These are phyloP conservation scores for Ophiodon elongatus DNA, from an alignment of 2,113 vertebrate genomes.

Conservation along the genomic window DNA sequence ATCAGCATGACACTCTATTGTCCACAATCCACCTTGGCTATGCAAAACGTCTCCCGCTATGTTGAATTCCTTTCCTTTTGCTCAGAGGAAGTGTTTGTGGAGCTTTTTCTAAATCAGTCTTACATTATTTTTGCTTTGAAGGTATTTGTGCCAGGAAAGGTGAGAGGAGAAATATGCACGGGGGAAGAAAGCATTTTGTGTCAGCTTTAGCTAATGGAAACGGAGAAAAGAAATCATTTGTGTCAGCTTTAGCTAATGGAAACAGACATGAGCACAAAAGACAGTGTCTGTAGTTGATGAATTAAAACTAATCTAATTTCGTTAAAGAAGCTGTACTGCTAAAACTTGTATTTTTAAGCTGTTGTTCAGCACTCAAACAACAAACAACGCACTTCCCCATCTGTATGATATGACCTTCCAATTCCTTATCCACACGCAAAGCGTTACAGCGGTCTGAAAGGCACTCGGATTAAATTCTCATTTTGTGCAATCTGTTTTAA, in stretches of 20 bases:
- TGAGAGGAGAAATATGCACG: neutral
- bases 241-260: neutral
- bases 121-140: slow-evolving; percentile 18
- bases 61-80: slow-evolving; percentile 22
- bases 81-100: slow-evolving; percentile 26
- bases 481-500: slow-evolving; percentile 53
- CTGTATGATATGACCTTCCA: slow-evolving; percentile 29
- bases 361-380: too few relatives aligned
- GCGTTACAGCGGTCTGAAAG: slow-evolving; percentile 17
- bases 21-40: slow-evolving; percentile 56
- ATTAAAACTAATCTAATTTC: neutral
- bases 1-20: slow-evolving; percentile 68
- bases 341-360: slow-evolving; percentile 15
- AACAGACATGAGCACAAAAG: neutral
- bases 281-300: neutral
- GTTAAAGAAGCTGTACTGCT: neutral
- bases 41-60: slow-evolving; percentile 51
- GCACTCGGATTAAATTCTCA: slow-evolving; percentile 56
- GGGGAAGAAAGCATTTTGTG: neutral
- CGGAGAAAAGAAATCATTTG: neutral
- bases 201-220: neutral
- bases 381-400: neutral
- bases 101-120: neutral
- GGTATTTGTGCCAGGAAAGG: neutral
- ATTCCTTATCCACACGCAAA: slow-evolving; percentile 7